phyloP scores from a whole-genome alignment of 2,888 invertebrate species.

The Herminia tarsipennalis region DNA sequence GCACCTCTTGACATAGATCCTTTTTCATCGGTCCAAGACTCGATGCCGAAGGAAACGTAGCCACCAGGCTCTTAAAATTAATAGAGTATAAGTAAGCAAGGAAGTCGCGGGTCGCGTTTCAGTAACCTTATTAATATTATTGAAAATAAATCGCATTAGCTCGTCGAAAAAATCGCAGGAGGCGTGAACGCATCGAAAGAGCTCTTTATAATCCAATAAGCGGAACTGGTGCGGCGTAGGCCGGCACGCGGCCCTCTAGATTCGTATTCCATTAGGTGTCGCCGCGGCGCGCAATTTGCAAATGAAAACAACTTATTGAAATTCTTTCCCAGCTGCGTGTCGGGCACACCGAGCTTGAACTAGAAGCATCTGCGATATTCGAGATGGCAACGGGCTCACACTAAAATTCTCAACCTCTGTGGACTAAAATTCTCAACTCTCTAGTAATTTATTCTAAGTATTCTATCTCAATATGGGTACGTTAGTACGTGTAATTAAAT shows the following conservation, averaged over 20 bases:
- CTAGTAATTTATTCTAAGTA: conserved; percentile 16
- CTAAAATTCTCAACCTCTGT: conserved; percentile 46
- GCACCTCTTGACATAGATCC: conserved; percentile 60
- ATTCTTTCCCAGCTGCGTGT: conserved; percentile 76
- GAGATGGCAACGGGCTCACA: conserved; percentile 58
- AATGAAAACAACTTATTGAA: conserved; percentile 86
- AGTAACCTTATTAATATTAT: conserved; percentile 20
- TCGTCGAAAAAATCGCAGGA: conserved; percentile 31
- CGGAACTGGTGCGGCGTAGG: conserved; percentile 54
- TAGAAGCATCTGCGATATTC: conserved; percentile 62
- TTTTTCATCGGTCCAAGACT: conserved; percentile 55
- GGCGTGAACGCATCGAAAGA: conserved; percentile 44
- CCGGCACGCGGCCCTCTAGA: conserved; percentile 66
- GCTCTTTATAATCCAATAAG: conserved; percentile 75
- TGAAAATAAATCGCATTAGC: conserved; percentile 27
- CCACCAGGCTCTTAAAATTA: conserved; percentile 37
- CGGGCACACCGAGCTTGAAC: conserved; percentile 51
- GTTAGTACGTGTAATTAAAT: too few species aligned
- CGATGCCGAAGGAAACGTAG: conserved; percentile 30
- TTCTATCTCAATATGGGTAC: too few species aligned
- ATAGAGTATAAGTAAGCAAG: conserved; percentile 35
- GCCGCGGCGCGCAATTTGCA: conserved; percentile 81
- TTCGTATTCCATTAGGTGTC: conserved; percentile 84
- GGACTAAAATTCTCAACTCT: conserved; percentile 23
- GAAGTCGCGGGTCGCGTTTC: background rate